These are phyloP conservation scores for Drosophila anomalata DNA, from an alignment of 2,888 invertebrate genomes.

Conservation along the genomic window DNA sequence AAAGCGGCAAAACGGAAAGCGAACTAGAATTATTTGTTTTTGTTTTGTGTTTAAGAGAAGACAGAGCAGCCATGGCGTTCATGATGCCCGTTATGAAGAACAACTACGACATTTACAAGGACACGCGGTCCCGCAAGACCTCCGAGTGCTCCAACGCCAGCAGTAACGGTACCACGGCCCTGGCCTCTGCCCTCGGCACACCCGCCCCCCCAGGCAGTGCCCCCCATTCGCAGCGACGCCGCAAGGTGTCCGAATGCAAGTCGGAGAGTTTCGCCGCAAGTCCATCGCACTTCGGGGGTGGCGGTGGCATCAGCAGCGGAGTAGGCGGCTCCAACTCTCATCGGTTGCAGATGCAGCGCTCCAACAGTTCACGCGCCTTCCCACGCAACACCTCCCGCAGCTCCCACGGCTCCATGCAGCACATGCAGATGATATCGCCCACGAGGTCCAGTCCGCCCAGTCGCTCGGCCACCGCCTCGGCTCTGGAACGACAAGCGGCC, in stretches of 20 bases:
- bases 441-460: conserved; percentile 86
- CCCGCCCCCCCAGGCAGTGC: conserved; percentile 69
- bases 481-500: conserved; percentile 65
- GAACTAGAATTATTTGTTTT: conserved; percentile 6
- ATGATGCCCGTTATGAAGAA: conserved; percentile 98
- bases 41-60: conserved; percentile 6
- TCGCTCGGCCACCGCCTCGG: conserved; percentile 82
- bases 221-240: conserved; percentile 85
- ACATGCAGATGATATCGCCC: conserved; percentile 84
- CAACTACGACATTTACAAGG: conserved; percentile 96
- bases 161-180: conserved; percentile 85
- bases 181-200: conserved; percentile 74
- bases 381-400: conserved; percentile 87
- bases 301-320: conserved; percentile 13
- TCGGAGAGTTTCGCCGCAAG: conserved; percentile 85
- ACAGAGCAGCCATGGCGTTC: conserved; percentile 90
- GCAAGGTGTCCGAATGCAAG: conserved; percentile 85
- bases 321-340: conserved; percentile 50
- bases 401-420: conserved; percentile 81
- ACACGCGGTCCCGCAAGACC: conserved; percentile 88
- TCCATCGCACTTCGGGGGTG: conserved; percentile 79
- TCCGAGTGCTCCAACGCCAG: conserved; percentile 88
- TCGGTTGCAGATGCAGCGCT: conserved; percentile 83
- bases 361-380: conserved; percentile 86
- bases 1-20: conserved; percentile 22